These are phyloP conservation scores for Rousettus madagascariensis DNA, from an alignment of 2,797 vertebrate species.

Conservation along the genomic window DNA sequence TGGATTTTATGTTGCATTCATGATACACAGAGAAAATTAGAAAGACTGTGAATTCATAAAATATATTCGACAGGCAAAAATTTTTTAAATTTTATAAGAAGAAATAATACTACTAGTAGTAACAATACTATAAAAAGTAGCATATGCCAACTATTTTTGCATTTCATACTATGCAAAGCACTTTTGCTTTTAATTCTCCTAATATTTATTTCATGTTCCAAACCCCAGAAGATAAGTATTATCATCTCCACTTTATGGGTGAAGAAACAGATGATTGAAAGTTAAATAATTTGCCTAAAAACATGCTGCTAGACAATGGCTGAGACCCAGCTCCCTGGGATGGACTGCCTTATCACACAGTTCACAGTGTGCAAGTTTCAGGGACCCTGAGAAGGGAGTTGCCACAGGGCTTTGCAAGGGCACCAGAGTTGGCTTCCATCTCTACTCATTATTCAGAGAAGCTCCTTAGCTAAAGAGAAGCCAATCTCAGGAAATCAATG, in stretches of 20 bases:
- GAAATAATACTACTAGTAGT: neutral
- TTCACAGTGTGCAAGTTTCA: accelerated
- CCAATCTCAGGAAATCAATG: neutral
- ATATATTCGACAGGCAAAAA: neutral
- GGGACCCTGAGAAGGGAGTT: neutral
- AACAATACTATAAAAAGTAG: neutral
- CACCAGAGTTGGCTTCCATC: neutral
- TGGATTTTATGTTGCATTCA: neutral
- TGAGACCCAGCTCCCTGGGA: neutral
- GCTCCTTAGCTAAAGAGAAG: neutral
- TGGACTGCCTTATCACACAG: neutral
- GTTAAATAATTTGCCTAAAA: neutral
- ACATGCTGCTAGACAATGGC: neutral
- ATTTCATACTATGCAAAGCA: neutral
- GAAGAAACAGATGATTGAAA: neutral
- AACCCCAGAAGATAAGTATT: neutral
- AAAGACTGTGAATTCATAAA: neutral
- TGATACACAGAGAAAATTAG: neutral
- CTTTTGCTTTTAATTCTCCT: neutral
- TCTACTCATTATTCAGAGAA: neutral
- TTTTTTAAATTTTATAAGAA: neutral
- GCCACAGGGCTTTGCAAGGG: neutral
- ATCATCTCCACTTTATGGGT: neutral
- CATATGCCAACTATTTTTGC: neutral
- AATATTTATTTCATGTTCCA: neutral